Base-by-base conservation (phyloP, 2,797 vertebrate species). In the Channallabes apus region DNA sequence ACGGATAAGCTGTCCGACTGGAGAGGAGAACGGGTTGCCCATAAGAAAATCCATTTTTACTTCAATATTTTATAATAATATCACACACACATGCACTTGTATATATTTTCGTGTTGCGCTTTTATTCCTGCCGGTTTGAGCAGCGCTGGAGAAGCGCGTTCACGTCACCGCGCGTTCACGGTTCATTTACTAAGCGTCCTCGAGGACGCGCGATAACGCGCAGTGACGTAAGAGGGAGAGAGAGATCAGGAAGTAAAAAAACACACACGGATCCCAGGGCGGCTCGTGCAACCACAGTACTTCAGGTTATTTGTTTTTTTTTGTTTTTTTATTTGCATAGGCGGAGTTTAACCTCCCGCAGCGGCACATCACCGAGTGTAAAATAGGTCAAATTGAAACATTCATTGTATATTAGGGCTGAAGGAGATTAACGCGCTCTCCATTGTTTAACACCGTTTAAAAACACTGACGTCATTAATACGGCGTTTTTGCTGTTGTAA, bases 1-100 rank as follows among this genome's bases (percentile, higher is more conserved):
- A 96, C 95, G 95, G 87, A 96, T 94, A 87, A 93, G 93, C 87
- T 96, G 95, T 3, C 95, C 95, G n/a, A 96, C 95, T 6, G 94
- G 94, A 77, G 94, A 93, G 9, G 94, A 93, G 84, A 95, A 96
- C 0, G 94, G 91, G 86, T 90, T 95, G 82, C 93, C 94, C 24
- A 94, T 90, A 3, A 96, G 90, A 86, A 94, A 95, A 86, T 96
- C 95, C 89, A 95, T 94, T 24, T 77, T 80, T 93, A 81, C 93
- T 91, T 71, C 89, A 90, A 83, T 46, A 90, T 91, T 89, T 93
- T 93, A 22, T 22, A 72, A 18, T 27, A 51, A 20, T 86, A 76
- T 54, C 59, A 41, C 5, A 35, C 5, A 35, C 58, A 38, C 27
- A 29, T 35, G 35, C 59, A 75, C 81, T 41, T 61, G 62, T 41